These are phyloP conservation scores for Abscondita cerata DNA, from an alignment of 2,888 invertebrate genomes.

Conservation along the genomic window DNA sequence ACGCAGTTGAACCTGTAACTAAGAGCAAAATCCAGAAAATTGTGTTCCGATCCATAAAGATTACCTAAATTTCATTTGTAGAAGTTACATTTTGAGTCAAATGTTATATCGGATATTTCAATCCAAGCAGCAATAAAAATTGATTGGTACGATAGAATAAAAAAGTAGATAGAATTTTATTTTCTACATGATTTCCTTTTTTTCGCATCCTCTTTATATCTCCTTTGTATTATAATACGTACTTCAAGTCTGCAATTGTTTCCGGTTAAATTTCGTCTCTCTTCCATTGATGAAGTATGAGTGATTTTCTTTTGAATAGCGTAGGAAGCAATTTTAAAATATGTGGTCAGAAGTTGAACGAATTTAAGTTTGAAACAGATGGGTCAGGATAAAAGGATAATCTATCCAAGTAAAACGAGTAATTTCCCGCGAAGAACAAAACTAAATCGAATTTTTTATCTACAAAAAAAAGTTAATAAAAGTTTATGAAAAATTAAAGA, in stretches of 20 bases:
- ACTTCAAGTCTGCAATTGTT: constrained; percentile 22
- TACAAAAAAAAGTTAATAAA: too few species aligned
- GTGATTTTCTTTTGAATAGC: constrained; percentile 24
- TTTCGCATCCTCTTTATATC: constrained; percentile 3
- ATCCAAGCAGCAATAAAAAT: constrained; percentile 20
- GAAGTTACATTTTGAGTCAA: constrained; percentile 4
- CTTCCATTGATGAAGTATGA: constrained; percentile 19
- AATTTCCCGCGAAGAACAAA: constrained; percentile 48
- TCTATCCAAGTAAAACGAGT: constrained; percentile 44
- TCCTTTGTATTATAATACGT: constrained; percentile 10
- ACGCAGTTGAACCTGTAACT: too few species aligned
- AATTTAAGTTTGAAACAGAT: constrained; percentile 30
- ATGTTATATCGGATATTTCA: constrained; percentile 25
- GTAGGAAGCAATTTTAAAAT: constrained; percentile 34
- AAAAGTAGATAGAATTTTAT: constrained; percentile 17
- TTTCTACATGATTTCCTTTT: constrained; percentile 18
- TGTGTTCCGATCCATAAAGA: not conserved
- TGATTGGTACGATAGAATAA: constrained; percentile 23
- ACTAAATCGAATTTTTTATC: constrained; percentile 31
- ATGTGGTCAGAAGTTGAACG: constrained; percentile 43
- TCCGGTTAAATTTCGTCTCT: constrained; percentile 17
- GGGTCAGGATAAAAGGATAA: constrained; percentile 45
- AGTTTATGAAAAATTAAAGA: not conserved
- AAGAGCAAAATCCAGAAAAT: too few species aligned
- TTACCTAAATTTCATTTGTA: constrained; percentile 2